These are phyloP conservation scores for Dendrolimus houi DNA, from an alignment of 2,888 invertebrate genomes.

Conservation along the genomic window DNA sequence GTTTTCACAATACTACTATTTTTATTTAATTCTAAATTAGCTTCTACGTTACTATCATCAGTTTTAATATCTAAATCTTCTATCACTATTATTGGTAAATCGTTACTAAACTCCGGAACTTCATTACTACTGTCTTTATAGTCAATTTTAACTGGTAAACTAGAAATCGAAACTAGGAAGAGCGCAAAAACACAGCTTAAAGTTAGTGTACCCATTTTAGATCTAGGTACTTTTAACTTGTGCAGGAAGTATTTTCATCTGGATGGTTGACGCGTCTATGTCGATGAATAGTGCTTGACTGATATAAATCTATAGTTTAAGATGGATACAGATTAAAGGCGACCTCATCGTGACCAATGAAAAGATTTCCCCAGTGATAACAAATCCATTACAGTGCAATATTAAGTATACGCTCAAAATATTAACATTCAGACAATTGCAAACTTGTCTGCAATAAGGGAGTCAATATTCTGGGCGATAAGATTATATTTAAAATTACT, in stretches of 20 bases:
- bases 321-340: neutral
- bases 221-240: neutral
- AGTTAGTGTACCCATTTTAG: slow-evolving; percentile 1
- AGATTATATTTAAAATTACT: too few species aligned
- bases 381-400: neutral
- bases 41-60: too few species aligned
- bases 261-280: slow-evolving; percentile 11
- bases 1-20: neutral
- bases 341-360: neutral
- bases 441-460: too few species aligned
- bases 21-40: neutral
- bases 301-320: slow-evolving; percentile 3
- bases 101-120: neutral
- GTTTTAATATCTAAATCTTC: too few species aligned
- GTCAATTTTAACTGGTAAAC: slow-evolving; percentile 1
- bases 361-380: neutral
- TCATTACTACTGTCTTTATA: neutral
- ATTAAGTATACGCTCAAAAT: too few species aligned
- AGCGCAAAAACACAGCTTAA: neutral
- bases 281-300: slow-evolving; percentile 13
- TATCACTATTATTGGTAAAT: neutral
- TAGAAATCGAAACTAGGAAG: neutral
- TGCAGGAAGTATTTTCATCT: neutral
- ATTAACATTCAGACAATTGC: too few species aligned
- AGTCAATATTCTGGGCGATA: too few species aligned